These are phyloP conservation scores for Ovibos moschatus DNA, from an alignment of 2,113 vertebrate genomes.

Conservation along the genomic window DNA sequence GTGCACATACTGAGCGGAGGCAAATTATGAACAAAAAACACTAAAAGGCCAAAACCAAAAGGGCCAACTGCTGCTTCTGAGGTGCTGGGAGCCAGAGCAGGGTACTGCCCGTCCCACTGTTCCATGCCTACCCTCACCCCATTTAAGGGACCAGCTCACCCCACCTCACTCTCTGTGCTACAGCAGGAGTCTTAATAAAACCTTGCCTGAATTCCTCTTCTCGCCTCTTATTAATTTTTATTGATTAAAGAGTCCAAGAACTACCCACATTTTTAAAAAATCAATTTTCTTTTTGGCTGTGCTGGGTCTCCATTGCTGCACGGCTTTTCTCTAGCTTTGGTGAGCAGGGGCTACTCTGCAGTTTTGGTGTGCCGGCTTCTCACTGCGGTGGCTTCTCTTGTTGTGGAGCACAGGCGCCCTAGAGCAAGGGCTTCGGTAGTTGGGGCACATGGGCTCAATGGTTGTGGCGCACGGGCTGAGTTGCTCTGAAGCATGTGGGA, in stretches of 20 bases:
- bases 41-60: background rate
- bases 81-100: background rate
- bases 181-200: background rate
- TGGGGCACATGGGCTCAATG: background rate
- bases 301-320: background rate
- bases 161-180: background rate
- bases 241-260: background rate
- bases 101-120: fast-evolving
- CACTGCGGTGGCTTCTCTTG: background rate
- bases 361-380: background rate
- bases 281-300: background rate
- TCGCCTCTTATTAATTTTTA: background rate
- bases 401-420: background rate
- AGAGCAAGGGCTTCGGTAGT: background rate
- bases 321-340: background rate
- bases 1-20: background rate
- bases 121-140: background rate
- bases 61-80: background rate
- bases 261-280: background rate
- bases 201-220: background rate
- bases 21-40: background rate
- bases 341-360: background rate
- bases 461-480: background rate
- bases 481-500: background rate
- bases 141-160: background rate